A percentile compares a stretch with the other conserved stretches of the same genome.
Evolutionary conservation across 1,140 invertebrate genomes (phyloP).

Genomic region (Drosophila ohnishii): DNA sequence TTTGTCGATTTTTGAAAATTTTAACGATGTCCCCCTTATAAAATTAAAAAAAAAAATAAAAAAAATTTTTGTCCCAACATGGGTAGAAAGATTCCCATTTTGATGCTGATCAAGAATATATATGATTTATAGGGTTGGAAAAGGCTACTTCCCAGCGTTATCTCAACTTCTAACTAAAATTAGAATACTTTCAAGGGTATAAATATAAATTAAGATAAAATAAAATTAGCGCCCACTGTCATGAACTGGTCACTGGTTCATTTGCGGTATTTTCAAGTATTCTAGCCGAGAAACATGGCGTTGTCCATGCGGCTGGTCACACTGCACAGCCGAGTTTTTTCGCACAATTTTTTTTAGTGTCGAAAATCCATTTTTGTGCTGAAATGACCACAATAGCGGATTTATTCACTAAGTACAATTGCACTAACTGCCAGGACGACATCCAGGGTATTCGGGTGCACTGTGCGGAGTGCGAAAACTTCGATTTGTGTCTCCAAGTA

Average conservation of each 20-base stretch:
- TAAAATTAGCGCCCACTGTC: not conserved
- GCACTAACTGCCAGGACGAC: constrained; percentile 96
- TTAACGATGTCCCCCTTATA: no score
- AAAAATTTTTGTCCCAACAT: no score
- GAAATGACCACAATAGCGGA: constrained; percentile 77
- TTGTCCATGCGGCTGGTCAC: constrained; percentile 34
- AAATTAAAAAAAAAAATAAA: no score
- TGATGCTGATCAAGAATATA: no score
- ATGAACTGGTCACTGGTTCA: constrained; percentile 9
- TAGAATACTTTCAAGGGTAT: no score
- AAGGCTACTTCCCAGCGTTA: no score
- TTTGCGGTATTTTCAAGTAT: not conserved
- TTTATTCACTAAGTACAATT: constrained; percentile 91
- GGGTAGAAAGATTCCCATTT: no score
- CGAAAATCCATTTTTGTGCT: constrained; percentile 40
- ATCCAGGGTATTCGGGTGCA: constrained; percentile 92
- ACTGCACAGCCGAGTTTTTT: constrained; percentile 48
- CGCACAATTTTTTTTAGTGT: constrained; percentile 45
- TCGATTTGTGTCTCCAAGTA: constrained; percentile 96
- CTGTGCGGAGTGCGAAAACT: constrained; percentile 93
- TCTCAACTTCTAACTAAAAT: no score
- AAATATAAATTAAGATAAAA: not conserved
- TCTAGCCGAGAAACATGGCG: constrained; percentile 18
- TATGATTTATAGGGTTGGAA: no score
- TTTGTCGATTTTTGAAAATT: no score